These are phyloP conservation scores for Dasypus novemcinctus DNA, from an alignment of 2,113 vertebrate genomes.

Conservation along the genomic window DNA sequence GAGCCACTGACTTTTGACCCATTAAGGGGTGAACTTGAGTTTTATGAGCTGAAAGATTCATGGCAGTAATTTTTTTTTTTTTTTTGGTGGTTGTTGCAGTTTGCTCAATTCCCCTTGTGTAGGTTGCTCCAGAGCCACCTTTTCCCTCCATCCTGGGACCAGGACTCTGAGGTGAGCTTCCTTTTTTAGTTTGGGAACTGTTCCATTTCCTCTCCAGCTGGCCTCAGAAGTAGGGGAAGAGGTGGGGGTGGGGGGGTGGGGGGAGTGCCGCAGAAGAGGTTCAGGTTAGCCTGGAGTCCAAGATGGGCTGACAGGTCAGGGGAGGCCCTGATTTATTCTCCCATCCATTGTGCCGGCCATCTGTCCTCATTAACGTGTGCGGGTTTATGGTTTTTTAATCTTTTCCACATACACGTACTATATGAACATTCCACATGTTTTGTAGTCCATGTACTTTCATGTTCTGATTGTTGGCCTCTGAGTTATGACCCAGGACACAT, in stretches of 20 bases:
- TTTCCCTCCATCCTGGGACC: background rate
- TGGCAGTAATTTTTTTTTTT: no score
- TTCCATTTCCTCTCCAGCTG: conserved; percentile 52
- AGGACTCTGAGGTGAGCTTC: background rate
- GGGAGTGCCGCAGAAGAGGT: background rate
- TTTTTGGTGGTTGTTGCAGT: no score
- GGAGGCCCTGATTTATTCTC: conserved; percentile 22
- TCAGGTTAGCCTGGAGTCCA: background rate
- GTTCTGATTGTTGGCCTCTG: background rate
- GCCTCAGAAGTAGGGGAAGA: background rate
- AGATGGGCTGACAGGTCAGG: background rate
- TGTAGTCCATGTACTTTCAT: background rate
- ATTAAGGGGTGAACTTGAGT: background rate
- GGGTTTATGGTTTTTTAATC: conserved; percentile 56
- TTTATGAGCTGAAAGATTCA: background rate
- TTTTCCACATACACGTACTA: conserved; percentile 39
- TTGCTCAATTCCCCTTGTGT: background rate
- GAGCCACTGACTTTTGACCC: no score
- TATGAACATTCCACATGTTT: background rate
- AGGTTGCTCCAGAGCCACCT: background rate
- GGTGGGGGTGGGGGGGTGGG: accelerated
- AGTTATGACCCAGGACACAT: conserved; percentile 36
- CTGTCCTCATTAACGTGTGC: conserved; percentile 49
- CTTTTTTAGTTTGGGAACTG: background rate
- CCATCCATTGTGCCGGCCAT: background rate